Evolutionary conservation across 1,140 invertebrate genomes (phyloP).

Genomic region (Sesamia nonagrioides): DNA sequence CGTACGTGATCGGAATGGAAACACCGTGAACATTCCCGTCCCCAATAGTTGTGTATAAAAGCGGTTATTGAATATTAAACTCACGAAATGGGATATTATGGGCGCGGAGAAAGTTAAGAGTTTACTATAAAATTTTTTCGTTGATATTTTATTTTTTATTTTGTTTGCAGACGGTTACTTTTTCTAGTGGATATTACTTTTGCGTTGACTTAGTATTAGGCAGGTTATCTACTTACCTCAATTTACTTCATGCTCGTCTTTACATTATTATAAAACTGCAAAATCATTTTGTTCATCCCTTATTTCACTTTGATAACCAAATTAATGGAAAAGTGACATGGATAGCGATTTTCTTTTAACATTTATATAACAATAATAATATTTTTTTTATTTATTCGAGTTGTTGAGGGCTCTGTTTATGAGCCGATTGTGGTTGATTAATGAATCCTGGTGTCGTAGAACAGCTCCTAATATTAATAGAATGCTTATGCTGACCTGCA

Average conservation of each 20-base stretch:
- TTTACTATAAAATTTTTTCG: conserved; percentile 54
- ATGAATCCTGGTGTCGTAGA: too few relatives aligned
- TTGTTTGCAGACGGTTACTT: background rate
- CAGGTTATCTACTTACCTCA: background rate
- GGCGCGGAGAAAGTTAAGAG: conserved; percentile 53
- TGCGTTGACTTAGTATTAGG: conserved; percentile 1
- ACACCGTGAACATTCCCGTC: conserved; percentile 43
- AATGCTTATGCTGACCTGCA: too few relatives aligned
- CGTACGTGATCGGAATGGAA: conserved; percentile 70
- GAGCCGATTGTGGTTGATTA: too few relatives aligned
- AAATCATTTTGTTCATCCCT: too few relatives aligned
- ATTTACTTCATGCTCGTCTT: background rate
- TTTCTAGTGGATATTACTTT: conserved; percentile 2
- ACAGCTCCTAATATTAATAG: too few relatives aligned
- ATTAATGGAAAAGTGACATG: too few relatives aligned
- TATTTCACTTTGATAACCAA: too few relatives aligned
- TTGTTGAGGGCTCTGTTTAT: too few relatives aligned
- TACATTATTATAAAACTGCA: too few relatives aligned
- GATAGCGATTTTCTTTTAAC: too few relatives aligned
- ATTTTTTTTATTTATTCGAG: too few relatives aligned
- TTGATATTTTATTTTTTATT: conserved; percentile 17
- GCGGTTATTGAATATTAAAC: conserved; percentile 77
- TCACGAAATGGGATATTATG: conserved; percentile 61
- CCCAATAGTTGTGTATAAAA: conserved; percentile 65
- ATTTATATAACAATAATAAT: too few relatives aligned